Evolutionary conservation across 2,797 vertebrate species (phyloP).

Genomic region (Megalops cyprinoides): DNA sequence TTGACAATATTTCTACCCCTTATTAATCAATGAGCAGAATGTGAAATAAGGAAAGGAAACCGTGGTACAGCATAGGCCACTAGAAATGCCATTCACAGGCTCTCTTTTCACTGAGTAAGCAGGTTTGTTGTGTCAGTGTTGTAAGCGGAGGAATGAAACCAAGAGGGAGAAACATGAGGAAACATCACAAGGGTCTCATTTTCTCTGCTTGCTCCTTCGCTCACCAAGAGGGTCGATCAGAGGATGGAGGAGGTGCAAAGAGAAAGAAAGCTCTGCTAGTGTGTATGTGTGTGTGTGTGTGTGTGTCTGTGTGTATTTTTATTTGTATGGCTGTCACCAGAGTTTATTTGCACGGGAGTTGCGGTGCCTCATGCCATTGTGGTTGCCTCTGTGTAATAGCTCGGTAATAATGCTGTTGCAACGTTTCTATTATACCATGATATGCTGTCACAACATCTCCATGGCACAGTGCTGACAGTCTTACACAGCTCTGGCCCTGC

Average conservation of each 20-base stretch:
- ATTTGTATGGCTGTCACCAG: background rate
- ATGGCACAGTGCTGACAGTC: background rate
- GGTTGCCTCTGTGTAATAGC: background rate
- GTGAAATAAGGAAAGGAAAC: background rate
- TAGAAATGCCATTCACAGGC: too few species aligned
- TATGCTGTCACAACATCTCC: background rate
- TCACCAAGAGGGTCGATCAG: too few species aligned
- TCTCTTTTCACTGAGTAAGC: background rate
- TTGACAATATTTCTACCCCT: background rate
- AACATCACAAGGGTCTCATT: background rate
- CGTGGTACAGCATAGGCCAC: background rate
- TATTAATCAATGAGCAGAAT: background rate
- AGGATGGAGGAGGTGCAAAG: background rate
- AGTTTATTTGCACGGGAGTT: too few species aligned
- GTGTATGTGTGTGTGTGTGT: background rate
- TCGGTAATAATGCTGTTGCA: background rate
- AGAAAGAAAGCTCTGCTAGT: background rate
- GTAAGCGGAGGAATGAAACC: background rate
- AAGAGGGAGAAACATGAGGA: background rate
- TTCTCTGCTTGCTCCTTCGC: background rate
- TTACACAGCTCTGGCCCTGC: background rate
- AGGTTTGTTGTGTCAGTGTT: constrained; percentile 3
- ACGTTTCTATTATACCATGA: background rate
- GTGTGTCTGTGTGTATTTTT: background rate
- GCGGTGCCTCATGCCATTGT: background rate